Base-by-base conservation (phyloP, 2,888 invertebrate genomes). In the Dioctria rufipes region DNA sequence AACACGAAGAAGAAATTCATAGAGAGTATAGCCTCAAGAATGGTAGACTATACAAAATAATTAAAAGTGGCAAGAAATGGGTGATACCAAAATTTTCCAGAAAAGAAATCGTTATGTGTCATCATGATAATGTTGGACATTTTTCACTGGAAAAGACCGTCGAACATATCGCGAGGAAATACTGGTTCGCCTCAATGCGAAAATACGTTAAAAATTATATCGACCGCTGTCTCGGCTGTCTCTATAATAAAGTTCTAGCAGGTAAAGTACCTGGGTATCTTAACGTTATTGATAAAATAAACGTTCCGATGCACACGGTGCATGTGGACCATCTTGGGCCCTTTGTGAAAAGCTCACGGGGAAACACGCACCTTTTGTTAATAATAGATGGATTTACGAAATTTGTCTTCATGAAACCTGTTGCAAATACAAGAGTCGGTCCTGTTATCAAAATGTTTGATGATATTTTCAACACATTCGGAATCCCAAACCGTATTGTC, bases 111-210 rank as follows among this genome's bases (percentile, higher is more conserved):
- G n/a, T n/a, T n/a, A n/a, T n/a, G n/a, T n/a, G n/a, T n/a, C n/a
- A n/a, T n/a, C n/a, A n/a, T n/a, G n/a, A n/a, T 11, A 81, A 84
- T 51, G 51, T 81, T 46, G 83, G 82, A 5, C 83, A 83, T 77
- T 81, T 83, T 66, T 79, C 82, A 1, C n/a, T 81, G 3, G 81
- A 83, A 6, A 82, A 87, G 84, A 25, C 78, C 82, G 5, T 86
- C 83, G 67, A 85, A 78, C n/a, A 85, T 84, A 42, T 85, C 83
- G 43, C 81, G 0, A 84, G 85, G 49, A 82, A 84, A 11, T 90
- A 88, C 83, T 90, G 88, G 88, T 89, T 89, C 80, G 85, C 86
- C 0, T 84, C 85, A 4, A 87, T 89, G 87, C 82, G 84, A 49
- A 77, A 83, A 3, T 88, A 87, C 69, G 86, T 88, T 0, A 85